Evolutionary conservation across 92 coral and sea anemone genomes (phyloP).

Genomic region (Siderastrea radians): DNA sequence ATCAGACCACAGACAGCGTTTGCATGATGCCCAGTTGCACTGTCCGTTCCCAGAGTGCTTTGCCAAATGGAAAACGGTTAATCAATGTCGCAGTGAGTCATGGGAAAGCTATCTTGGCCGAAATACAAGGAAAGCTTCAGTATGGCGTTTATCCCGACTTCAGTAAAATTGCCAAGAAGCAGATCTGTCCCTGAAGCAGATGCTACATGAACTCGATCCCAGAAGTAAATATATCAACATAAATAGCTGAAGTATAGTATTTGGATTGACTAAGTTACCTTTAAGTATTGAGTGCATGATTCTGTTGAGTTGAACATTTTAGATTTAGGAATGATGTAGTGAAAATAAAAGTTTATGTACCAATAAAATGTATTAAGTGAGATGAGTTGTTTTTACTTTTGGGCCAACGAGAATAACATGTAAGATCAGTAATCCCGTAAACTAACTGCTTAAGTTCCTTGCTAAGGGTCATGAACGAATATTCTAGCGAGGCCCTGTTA

Average conservation of each 20-base stretch:
- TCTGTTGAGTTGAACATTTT: too few species aligned
- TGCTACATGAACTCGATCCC: background rate
- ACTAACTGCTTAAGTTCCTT: too few species aligned
- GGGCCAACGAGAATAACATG: too few species aligned
- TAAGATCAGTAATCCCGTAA: too few species aligned
- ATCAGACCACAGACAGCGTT: background rate
- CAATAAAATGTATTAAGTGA: too few species aligned
- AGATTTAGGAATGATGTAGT: too few species aligned
- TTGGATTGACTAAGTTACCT: background rate
- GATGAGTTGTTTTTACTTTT: too few species aligned
- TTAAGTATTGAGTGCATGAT: too few species aligned
- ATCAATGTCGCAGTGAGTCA: background rate
- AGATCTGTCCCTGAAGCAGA: background rate
- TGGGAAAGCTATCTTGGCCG: background rate
- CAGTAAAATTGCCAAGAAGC: background rate
- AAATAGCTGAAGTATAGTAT: background rate
- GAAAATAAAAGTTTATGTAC: too few species aligned
- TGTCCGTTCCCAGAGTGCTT: background rate
- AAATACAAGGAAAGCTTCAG: background rate
- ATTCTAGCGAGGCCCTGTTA: too few species aligned
- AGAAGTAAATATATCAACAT: background rate
- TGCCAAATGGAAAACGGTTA: background rate
- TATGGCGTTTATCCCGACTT: background rate
- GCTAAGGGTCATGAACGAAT: too few species aligned
- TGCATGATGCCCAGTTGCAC: background rate